These are phyloP conservation scores for Diarsia mendica DNA, from an alignment of 2,888 invertebrate species.

Conservation along the genomic window DNA sequence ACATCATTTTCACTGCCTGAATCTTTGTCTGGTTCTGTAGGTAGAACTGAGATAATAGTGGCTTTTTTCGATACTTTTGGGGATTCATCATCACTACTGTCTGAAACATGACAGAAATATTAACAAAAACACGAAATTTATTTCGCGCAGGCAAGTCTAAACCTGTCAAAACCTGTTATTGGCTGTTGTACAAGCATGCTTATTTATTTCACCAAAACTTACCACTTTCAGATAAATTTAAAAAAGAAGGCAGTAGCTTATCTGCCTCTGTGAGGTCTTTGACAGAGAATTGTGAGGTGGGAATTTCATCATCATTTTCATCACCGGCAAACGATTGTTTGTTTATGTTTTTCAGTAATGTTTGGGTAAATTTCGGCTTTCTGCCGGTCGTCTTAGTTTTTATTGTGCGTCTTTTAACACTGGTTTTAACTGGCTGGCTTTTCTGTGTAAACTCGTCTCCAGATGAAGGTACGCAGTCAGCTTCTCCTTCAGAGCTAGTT, in stretches of 20 bases:
- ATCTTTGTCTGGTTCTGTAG: constrained; percentile 60
- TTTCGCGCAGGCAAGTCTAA: neutral
- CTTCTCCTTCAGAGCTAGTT: constrained; percentile 80
- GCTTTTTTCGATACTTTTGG: constrained; percentile 63
- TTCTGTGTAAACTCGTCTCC: constrained; percentile 77
- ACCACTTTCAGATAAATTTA: constrained; percentile 89
- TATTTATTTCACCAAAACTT: constrained; percentile 55
- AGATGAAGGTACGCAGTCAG: constrained; percentile 73
- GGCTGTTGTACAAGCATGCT: neutral
- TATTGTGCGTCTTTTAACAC: constrained; percentile 40
- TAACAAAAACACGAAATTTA: neutral
- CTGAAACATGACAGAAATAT: constrained; percentile 65
- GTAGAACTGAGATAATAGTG: constrained; percentile 45
- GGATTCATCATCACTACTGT: constrained; percentile 86
- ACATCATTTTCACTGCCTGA: constrained; percentile 75
- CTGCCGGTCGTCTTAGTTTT: constrained; percentile 56
- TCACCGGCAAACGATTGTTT: constrained; percentile 69
- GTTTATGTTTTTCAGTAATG: constrained; percentile 77
- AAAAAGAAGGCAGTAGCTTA: constrained; percentile 84
- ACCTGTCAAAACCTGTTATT: constrained; percentile 22
- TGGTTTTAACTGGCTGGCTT: constrained; percentile 49
- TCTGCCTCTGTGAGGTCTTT: constrained; percentile 87
- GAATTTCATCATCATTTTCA: constrained; percentile 67
- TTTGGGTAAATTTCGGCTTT: constrained; percentile 77
- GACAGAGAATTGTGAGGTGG: constrained; percentile 75